Evolutionary conservation across 2,113 vertebrate genomes (phyloP).

Genomic region (Catharus fuscescens): DNA sequence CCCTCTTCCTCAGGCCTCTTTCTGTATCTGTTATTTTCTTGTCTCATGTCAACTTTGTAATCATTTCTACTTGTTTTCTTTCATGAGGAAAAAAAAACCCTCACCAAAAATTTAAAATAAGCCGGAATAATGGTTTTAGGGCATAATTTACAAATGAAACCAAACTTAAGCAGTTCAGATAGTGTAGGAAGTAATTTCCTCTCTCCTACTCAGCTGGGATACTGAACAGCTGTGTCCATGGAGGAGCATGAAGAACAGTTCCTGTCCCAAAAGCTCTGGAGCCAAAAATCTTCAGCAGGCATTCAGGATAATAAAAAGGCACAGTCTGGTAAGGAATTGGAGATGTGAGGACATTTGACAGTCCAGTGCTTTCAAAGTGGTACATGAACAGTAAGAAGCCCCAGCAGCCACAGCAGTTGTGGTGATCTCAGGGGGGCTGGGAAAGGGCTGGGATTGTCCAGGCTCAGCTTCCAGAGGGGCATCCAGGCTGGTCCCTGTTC

Average conservation of each 20-base stretch:
- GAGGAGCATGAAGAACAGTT: background rate
- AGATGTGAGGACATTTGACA: background rate
- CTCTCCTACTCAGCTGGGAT: background rate
- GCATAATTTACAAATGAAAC: background rate
- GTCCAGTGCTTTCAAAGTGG: background rate
- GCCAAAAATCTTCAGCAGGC: background rate
- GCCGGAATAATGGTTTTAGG: background rate
- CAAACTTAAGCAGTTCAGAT: background rate
- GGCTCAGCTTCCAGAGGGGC: background rate
- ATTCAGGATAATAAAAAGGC: background rate
- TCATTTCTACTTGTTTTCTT: background rate
- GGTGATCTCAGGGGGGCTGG: background rate
- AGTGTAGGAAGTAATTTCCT: background rate
- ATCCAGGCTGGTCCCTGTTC: background rate
- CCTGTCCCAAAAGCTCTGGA: background rate
- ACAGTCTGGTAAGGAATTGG: background rate
- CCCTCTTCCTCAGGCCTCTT: background rate
- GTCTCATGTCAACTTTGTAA: background rate
- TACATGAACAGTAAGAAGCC: background rate
- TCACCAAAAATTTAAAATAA: background rate
- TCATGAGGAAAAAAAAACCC: background rate
- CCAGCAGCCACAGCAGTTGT: accelerated
- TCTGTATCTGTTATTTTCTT: background rate
- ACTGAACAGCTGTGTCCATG: background rate
- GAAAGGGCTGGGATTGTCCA: background rate